Percentiles rank a stretch among this genome's conserved stretches.
Evolutionary conservation across 2,113 vertebrate genomes (phyloP).

Genomic region (Leucoraja erinaceus): DNA sequence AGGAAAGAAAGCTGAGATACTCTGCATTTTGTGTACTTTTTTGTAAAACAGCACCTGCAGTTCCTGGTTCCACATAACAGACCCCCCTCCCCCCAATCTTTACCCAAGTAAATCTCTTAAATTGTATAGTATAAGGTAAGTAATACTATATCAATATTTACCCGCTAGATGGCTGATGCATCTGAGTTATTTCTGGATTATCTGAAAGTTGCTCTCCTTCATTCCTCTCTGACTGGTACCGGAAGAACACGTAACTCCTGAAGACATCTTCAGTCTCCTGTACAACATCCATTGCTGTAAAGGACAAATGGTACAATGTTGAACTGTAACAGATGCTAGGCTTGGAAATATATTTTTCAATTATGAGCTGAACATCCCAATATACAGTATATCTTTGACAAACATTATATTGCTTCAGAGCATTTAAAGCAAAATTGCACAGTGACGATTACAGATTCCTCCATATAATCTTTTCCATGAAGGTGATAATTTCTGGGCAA

Average conservation of each 20-base stretch:
- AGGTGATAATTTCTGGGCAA: background rate
- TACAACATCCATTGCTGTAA: slow-evolving; percentile 58
- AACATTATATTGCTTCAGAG: background rate
- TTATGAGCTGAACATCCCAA: background rate
- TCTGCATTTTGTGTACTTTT: too few species aligned
- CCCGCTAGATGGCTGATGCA: slow-evolving; percentile 51
- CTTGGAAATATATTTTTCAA: background rate
- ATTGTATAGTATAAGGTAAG: background rate
- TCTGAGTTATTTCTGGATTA: slow-evolving; percentile 56
- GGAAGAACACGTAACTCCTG: slow-evolving; percentile 58
- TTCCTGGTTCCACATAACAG: too few species aligned
- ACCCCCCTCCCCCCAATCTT: too few species aligned
- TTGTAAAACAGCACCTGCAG: too few species aligned
- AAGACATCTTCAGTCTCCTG: slow-evolving; percentile 62
- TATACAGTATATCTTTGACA: background rate
- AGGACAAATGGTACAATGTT: slow-evolving; percentile 24
- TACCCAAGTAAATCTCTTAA: background rate
- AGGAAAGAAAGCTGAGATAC: too few species aligned
- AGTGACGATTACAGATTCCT: background rate
- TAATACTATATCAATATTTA: slow-evolving; percentile 38
- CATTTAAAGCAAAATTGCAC: background rate
- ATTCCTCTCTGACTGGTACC: slow-evolving; percentile 57
- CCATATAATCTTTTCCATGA: background rate
- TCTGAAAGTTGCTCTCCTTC: slow-evolving; percentile 48
- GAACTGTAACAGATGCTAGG: background rate